Base-by-base conservation (phyloP, 2,797 vertebrate species). In the Gobionotothen gibberifrons region DNA sequence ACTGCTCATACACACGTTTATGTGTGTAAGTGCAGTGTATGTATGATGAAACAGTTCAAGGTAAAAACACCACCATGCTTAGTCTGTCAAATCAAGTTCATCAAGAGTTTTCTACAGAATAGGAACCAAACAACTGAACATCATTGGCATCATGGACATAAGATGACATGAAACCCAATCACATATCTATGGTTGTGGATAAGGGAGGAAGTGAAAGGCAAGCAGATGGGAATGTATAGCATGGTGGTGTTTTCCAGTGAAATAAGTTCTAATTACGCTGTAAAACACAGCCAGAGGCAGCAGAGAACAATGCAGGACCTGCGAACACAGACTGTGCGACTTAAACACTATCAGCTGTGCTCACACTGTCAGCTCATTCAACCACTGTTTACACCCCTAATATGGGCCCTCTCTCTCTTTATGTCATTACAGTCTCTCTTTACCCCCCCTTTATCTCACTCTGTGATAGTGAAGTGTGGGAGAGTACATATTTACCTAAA, bases 261-360 rank as follows among this genome's bases (percentile, higher is more conserved):
- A 95, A 95, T 87, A 90, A 93, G 79, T 89, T 90, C 81, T 94
- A 89, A 88, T 93, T 90, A 94, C 85, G 81, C 82, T 89, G 91
- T 90, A 79, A 87, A 89, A 91, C 87, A 90, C 81, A 87, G 86
- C 88, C 92, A 83, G 89, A 88, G 86, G 87, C 86, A 83, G 78
- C 59, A 13, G 69, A 70, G 74, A 89, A 94, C 90, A 95, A 92
- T 91, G 86, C 73, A 67, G 77, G 91, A 91, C 92, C 92, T 94
- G 86, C 90, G 74, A 85, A 85, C 72, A 51, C 72, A 90, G 81
- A 81, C 65, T 89, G 92, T 79, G 19, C 53, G 83, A 89, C 80
- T 93, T 95, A 94, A 95, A 92, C 92, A 80, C 86, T 94, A 81
- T 96, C 95, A 96, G 94, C 95, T 96, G 95, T 95, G 93, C 90